phyloP scores from a whole-genome alignment of 2,113 vertebrate genomes.

The Cyphomyrus discorhynchus region DNA sequence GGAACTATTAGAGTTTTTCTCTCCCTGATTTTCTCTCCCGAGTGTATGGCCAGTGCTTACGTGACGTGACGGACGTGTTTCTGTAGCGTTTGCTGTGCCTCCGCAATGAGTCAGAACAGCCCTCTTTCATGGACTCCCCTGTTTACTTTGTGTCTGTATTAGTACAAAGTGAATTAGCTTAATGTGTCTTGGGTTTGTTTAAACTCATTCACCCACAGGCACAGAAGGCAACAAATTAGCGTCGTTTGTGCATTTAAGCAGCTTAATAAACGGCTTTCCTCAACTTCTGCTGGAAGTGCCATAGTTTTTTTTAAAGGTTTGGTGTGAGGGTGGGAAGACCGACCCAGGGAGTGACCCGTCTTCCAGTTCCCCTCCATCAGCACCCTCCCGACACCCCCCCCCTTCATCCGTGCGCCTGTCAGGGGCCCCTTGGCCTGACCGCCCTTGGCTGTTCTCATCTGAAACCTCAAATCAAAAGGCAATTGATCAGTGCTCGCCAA shows the following conservation, averaged over 20 bases:
- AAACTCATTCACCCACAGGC: conserved; percentile 25
- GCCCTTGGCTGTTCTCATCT: background rate
- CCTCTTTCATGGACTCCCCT: background rate
- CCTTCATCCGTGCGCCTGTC: background rate
- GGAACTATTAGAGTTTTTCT: conserved; percentile 37
- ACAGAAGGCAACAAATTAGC: background rate
- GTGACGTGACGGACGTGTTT: conserved; percentile 4
- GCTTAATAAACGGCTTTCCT: background rate
- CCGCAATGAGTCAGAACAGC: background rate
- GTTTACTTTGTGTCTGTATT: conserved; percentile 42
- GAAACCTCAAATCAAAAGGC: background rate
- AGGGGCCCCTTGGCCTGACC: background rate
- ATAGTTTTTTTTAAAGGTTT: background rate
- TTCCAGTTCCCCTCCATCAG: background rate
- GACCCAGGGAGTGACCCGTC: background rate
- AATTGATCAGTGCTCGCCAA: background rate
- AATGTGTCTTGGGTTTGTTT: conserved; percentile 35
- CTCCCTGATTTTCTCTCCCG: background rate
- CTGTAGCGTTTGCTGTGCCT: conserved; percentile 16
- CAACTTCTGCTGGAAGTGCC: background rate
- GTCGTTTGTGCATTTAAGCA: background rate
- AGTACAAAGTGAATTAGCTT: conserved; percentile 38
- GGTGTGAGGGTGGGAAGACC: background rate
- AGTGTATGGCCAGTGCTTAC: conserved; percentile 26
- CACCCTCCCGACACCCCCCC: background rate